phyloP scores from a whole-genome alignment of 2,888 invertebrate genomes.

The Cactoblastis cactorum region DNA sequence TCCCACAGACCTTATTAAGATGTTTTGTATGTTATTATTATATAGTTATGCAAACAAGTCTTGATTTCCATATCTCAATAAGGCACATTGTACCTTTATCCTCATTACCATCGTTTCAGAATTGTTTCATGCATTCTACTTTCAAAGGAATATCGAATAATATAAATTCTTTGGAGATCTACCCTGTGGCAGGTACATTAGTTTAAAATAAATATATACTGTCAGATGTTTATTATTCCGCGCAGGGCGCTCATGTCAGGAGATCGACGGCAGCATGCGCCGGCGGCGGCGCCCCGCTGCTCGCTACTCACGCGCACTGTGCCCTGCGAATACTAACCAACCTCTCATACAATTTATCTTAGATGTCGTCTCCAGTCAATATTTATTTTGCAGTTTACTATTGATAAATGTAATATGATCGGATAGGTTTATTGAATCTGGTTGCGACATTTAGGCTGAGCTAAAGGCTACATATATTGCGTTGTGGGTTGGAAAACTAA shows the following conservation, averaged over 20 bases:
- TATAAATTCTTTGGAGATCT: conserved; percentile 23
- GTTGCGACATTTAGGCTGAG: background rate
- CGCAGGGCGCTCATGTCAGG: background rate
- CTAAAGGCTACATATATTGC: background rate
- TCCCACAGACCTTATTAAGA: too few relatives aligned
- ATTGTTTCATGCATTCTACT: too few relatives aligned
- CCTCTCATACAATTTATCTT: conserved; percentile 1
- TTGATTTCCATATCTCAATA: too few relatives aligned
- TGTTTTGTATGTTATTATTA: too few relatives aligned
- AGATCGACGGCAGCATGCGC: conserved; percentile 6
- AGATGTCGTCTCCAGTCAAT: background rate
- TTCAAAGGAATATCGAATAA: background rate
- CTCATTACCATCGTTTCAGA: too few relatives aligned
- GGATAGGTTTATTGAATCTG: background rate
- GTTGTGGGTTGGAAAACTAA: too few relatives aligned
- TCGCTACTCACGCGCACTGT: conserved; percentile 8
- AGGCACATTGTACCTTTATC: background rate
- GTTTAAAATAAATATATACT: background rate
- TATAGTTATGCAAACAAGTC: too few relatives aligned
- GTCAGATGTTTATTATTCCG: conserved; percentile 10
- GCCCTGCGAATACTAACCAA: conserved; percentile 9
- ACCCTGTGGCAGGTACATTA: background rate
- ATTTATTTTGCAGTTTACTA: conserved; percentile 4
- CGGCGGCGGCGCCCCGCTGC: conserved; percentile 4
- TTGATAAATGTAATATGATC: conserved; percentile 2